Percentiles rank a stretch among this genome's conserved stretches.
phyloP scores from a whole-genome alignment of 2,113 vertebrate species.

The human region GRCh38 chr13:108284501-108285000 shows the following conservation, averaged over 20 bases:
- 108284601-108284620: not conserved
- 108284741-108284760: not conserved
- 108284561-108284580: not conserved
- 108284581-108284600: rapidly evolving
- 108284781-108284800: rapidly evolving
- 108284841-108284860: not conserved
- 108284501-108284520: not conserved
- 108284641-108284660: not conserved
- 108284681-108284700: too few relatives aligned
- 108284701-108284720: not conserved
- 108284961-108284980: rapidly evolving
- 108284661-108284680: too few relatives aligned
- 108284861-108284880: too few relatives aligned
- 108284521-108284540: not conserved
- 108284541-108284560: too few relatives aligned
- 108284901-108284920: rapidly evolving
- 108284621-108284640: not conserved
- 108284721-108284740: not conserved
- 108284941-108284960: rapidly evolving
- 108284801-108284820: not conserved
- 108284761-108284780: not conserved
- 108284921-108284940: not conserved
- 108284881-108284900: too few relatives aligned
- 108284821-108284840: not conserved
- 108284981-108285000: not conserved